Percentiles rank a stretch among this genome's conserved stretches.
Evolutionary conservation across 2,888 invertebrate species (phyloP).

Genomic region (Agonopterix alstromeriana): DNA sequence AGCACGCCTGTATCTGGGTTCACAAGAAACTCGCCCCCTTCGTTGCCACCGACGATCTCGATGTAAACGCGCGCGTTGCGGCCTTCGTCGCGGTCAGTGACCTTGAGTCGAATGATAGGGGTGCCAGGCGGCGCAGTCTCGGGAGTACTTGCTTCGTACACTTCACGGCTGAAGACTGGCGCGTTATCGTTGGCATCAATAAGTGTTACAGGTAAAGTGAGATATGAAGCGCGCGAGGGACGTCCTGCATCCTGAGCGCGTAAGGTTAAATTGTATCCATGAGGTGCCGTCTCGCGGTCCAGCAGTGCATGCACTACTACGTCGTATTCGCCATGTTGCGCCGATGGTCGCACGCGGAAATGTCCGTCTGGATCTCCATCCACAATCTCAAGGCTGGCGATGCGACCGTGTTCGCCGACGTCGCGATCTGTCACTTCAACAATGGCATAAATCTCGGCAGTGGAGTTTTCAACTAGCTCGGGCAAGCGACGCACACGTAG

Average conservation of each 20-base stretch:
- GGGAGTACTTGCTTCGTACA: constrained; percentile 91
- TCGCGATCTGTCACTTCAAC: constrained; percentile 91
- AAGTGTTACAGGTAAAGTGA: constrained; percentile 87
- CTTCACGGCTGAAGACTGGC: constrained; percentile 90
- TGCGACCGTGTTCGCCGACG: constrained; percentile 88
- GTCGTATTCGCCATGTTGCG: constrained; percentile 83
- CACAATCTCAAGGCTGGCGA: constrained; percentile 88
- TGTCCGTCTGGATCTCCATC: constrained; percentile 94
- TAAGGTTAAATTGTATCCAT: constrained; percentile 91
- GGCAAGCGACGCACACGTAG: constrained; percentile 88
- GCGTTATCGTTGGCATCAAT: constrained; percentile 90
- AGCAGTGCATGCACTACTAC: constrained; percentile 86
- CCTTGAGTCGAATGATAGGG: constrained; percentile 90
- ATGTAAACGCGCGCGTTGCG: constrained; percentile 90
- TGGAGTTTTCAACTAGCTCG: constrained; percentile 87
- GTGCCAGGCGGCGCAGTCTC: constrained; percentile 94
- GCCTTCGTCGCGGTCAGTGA: constrained; percentile 89
- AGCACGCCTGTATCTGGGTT: constrained; percentile 93
- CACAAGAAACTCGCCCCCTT: constrained; percentile 90
- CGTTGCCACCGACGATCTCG: constrained; percentile 94
- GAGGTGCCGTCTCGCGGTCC: constrained; percentile 86
- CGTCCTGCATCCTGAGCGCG: constrained; percentile 89
- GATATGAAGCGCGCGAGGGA: constrained; percentile 86
- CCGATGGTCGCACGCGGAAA: constrained; percentile 83
- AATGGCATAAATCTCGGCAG: constrained; percentile 92